These are phyloP conservation scores for Polypterus senegalus DNA, from an alignment of 2,113 vertebrate genomes.

Conservation along the genomic window DNA sequence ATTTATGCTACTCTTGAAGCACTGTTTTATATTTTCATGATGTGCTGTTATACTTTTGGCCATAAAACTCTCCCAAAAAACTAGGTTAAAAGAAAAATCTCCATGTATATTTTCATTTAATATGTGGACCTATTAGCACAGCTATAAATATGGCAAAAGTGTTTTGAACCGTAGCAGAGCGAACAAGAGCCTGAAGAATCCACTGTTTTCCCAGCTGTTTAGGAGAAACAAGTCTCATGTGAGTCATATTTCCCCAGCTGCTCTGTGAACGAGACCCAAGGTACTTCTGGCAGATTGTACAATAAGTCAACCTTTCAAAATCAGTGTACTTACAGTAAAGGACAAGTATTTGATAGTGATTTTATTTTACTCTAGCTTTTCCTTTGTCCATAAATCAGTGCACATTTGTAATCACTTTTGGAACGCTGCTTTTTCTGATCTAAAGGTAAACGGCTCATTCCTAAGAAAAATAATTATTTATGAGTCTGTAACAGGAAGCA, in stretches of 20 bases:
- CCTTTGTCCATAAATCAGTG: background rate
- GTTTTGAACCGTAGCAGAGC: slow-evolving; percentile 14
- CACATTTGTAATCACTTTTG: too few relatives aligned
- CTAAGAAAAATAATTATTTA: too few relatives aligned
- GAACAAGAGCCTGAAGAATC: slow-evolving; percentile 5
- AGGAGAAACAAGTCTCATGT: slow-evolving; percentile 46
- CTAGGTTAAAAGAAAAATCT: too few relatives aligned
- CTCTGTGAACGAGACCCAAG: slow-evolving; percentile 40
- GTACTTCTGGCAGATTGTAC: slow-evolving; percentile 7
- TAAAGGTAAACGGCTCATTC: too few relatives aligned
- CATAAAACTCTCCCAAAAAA: too few relatives aligned
- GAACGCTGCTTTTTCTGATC: too few relatives aligned
- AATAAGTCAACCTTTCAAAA: slow-evolving; percentile 7
- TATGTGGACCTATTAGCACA: too few relatives aligned
- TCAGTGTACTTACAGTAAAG: background rate
- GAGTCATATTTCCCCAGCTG: slow-evolving; percentile 60
- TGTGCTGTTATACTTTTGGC: too few relatives aligned
- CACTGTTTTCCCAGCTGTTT: slow-evolving; percentile 59
- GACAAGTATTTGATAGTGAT: background rate
- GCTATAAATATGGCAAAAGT: slow-evolving; percentile 5
- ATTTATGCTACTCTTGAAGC: too few relatives aligned
- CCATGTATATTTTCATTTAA: too few relatives aligned
- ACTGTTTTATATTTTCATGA: too few relatives aligned
- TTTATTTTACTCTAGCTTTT: slow-evolving; percentile 1
- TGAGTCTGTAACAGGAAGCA: too few relatives aligned